Conservation (phyloP, 2,888 invertebrate genomes). For the Heliconius ismenius region DNA sequence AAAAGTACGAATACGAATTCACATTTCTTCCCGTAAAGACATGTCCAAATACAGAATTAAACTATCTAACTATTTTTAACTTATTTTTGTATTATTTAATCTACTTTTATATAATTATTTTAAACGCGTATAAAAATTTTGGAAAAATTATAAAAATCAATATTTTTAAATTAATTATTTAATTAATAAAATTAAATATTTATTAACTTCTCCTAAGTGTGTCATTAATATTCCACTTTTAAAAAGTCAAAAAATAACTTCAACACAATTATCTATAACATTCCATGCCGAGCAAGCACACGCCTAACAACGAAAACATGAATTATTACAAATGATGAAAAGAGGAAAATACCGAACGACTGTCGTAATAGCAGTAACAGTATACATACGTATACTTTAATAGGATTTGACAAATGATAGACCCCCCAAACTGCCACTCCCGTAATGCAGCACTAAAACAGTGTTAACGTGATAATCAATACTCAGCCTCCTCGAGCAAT, state of each 20-base stretch:
- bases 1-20: neutral
- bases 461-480: conserved; percentile 33
- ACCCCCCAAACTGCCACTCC: conserved; percentile 32
- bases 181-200: no score
- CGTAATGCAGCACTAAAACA: conserved; percentile 31
- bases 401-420: conserved; percentile 31
- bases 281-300: neutral
- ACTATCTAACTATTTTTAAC: no score
- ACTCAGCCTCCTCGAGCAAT: conserved; percentile 30
- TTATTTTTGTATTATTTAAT: no score
- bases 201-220: no score
- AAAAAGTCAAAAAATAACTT: neutral
- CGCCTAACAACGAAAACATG: neutral
- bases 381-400: conserved; percentile 15
- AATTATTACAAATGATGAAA: conserved; percentile 2
- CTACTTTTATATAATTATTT: no score
- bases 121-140: no score
- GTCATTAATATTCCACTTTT: neutral
- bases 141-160: no score
- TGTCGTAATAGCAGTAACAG: neutral
- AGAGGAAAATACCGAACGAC: conserved; percentile 6
- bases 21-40: no score
- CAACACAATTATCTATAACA: neutral
- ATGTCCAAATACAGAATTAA: no score
- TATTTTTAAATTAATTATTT: no score